These are phyloP conservation scores for Platerodrilus igneus DNA, from an alignment of 2,888 invertebrate species.

Conservation along the genomic window DNA sequence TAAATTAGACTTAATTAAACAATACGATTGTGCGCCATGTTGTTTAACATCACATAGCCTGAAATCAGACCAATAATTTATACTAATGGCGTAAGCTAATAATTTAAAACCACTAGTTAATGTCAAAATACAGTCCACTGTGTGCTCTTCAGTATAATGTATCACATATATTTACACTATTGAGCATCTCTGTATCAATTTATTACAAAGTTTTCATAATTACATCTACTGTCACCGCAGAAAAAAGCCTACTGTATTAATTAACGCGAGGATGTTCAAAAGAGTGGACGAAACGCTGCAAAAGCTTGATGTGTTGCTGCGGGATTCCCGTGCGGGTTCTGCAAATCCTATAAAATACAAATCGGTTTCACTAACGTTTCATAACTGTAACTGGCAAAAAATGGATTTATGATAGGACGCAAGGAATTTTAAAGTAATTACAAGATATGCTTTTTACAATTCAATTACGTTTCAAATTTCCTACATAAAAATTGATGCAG, in stretches of 20 bases:
- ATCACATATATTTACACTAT: too few species aligned
- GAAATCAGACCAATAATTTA: constrained; percentile 25
- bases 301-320: constrained; percentile 37
- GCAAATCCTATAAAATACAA: constrained; percentile 41
- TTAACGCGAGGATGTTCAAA: too few species aligned
- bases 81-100: constrained; percentile 25
- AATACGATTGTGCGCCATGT: constrained; percentile 20
- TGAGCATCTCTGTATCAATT: too few species aligned
- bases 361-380: neutral
- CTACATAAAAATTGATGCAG: too few species aligned
- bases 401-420: too few species aligned
- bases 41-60: constrained; percentile 25
- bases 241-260: too few species aligned
- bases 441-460: too few species aligned
- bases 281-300: constrained; percentile 21
- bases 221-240: constrained; percentile 14
- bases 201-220: constrained; percentile 3
- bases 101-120: constrained; percentile 18
- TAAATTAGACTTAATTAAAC: constrained; percentile 26
- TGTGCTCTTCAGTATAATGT: too few species aligned
- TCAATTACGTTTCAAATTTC: too few species aligned
- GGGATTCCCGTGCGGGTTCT: constrained; percentile 45
- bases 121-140: constrained; percentile 6
- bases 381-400: too few species aligned
- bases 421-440: too few species aligned